These are phyloP conservation scores for Dicycla oo DNA, from an alignment of 2,888 invertebrate genomes.

Conservation along the genomic window DNA sequence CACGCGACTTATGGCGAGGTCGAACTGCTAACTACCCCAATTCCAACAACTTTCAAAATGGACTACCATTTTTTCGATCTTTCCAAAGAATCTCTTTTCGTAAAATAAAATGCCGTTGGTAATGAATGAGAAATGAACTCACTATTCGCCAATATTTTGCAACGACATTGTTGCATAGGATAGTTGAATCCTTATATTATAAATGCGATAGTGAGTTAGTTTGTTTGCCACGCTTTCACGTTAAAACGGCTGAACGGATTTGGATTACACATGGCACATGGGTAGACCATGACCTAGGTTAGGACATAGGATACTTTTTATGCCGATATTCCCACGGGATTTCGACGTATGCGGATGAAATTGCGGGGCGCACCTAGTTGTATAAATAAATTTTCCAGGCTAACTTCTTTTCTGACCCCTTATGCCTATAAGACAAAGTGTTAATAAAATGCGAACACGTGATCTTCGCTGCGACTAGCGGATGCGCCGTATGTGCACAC, in stretches of 20 bases:
- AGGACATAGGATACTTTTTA: too few species aligned
- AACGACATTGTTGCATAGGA: not conserved
- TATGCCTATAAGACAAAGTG: not conserved
- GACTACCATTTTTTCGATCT: not conserved
- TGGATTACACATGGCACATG: too few species aligned
- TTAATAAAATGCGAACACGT: conserved; percentile 1
- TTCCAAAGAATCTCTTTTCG: not conserved
- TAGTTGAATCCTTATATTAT: not conserved
- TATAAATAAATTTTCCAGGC: not conserved
- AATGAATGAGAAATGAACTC: not conserved
- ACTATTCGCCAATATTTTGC: not conserved
- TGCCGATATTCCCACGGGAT: too few species aligned
- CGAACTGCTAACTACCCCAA: too few species aligned
- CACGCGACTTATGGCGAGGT: too few species aligned
- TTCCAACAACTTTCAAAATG: not conserved
- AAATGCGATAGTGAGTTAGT: too few species aligned
- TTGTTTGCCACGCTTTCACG: too few species aligned
- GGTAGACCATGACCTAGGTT: too few species aligned
- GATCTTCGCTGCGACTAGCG: conserved; percentile 1
- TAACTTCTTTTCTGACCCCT: not conserved
- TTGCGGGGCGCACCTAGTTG: too few species aligned
- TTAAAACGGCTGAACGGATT: too few species aligned
- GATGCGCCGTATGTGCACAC: conserved; percentile 21
- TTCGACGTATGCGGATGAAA: too few species aligned
- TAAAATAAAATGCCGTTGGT: not conserved